These are phyloP conservation scores for Aplysia californica DNA, from an alignment of 1,140 invertebrate genomes.

Conservation along the genomic window DNA sequence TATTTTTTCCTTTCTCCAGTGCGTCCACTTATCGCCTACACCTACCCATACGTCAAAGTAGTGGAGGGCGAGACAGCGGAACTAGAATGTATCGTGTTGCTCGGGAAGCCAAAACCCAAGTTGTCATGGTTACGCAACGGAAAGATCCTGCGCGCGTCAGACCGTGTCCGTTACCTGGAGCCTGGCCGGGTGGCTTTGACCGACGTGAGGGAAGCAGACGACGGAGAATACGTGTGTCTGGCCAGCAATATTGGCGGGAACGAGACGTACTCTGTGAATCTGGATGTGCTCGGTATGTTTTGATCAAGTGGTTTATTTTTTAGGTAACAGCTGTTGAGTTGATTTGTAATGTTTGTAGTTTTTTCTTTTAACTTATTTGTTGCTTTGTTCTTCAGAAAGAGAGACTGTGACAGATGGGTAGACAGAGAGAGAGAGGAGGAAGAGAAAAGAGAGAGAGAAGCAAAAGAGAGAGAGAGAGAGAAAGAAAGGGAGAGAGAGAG, in stretches of 20 bases:
- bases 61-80: conserved; percentile 51
- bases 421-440: background rate
- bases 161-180: conserved; percentile 28
- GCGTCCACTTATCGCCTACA: conserved; percentile 61
- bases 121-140: conserved; percentile 67
- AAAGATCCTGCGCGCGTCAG: conserved; percentile 38
- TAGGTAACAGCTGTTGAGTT: no score
- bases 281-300: conserved; percentile 67
- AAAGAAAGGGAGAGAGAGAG: background rate
- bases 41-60: conserved; percentile 56
- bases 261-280: conserved; percentile 60
- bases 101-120: conserved; percentile 69
- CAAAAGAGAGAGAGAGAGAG: background rate
- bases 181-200: conserved; percentile 49
- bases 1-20: conserved; percentile 58
- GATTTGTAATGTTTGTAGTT: no score
- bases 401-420: background rate
- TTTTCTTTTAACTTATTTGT: background rate
- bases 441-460: background rate
- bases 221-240: conserved; percentile 68
- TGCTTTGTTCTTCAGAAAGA: background rate
- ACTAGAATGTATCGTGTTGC: conserved; percentile 66
- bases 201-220: conserved; percentile 54
- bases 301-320: no score
- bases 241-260: conserved; percentile 69